Base-by-base conservation (phyloP, 1,140 invertebrate genomes). In the Caerostris extrusa region DNA sequence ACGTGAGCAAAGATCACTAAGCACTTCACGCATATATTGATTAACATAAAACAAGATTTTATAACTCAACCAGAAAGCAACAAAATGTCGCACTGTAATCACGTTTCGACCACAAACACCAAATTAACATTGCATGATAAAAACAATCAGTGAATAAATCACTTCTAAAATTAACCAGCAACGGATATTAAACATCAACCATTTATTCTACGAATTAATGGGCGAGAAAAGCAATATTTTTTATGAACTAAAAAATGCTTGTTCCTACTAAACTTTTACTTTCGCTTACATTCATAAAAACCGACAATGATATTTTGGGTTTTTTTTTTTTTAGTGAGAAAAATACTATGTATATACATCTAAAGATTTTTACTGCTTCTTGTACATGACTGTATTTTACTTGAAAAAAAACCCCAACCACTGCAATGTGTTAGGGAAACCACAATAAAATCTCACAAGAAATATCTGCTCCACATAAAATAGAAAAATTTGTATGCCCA, bases 301-400 rank as follows among this genome's bases (percentile, higher is more conserved):
- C 82, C 82, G 57, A 85, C 57, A 85, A 85, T 55, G 57, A 85
- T 85, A n/a, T 5, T 85, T 85, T 85, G 57, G 82, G 56, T 85
- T 85, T n/a, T 85, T 85, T 85, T 55, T 85, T 85, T 77, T 64
- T 57, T 55, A 64, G n/a, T 57, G 56, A 19, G 64, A 8, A 64
- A 61, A 61, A 8, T 50, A 61, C 34, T 64, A 87, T 34, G 34
- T n/a, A 87, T 5, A 87, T 87, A 19, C 57, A 85, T 85, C 56
- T 53, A 50, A 8, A 57, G 67, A 71, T 90, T 77, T 90, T 69
- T 90, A 90, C 64, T 90, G 53, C 64, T 56, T 71, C 12, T 90
- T 90, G 14, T 71, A 69, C 87, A 90, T 90, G 61, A 57, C 87
- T 69, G 64, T 90, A 90, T n/a, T 90, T 90, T 90, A 90, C 61